Evolutionary conservation across 37 sponge, comb jelly and placozoan genomes (phyloP).

Genomic region (Axinella damicornis): DNA sequence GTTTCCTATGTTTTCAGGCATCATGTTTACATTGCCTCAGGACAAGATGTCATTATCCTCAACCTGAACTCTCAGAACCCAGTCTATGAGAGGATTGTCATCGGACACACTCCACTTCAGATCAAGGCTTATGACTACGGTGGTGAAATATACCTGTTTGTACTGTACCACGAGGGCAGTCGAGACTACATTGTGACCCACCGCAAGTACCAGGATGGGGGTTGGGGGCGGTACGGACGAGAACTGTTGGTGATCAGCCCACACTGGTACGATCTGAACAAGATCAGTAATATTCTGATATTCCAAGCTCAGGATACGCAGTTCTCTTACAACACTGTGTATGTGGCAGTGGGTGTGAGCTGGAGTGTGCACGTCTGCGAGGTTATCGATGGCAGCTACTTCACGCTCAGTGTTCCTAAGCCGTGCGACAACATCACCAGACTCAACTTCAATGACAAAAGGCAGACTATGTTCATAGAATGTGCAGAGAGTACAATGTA

Average conservation of each 20-base stretch:
- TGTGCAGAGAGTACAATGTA: not conserved
- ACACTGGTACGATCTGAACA: not conserved
- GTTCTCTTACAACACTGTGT: not conserved
- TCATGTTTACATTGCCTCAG: not conserved
- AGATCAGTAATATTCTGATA: not conserved
- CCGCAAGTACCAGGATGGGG: not conserved
- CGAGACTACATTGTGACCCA: not conserved
- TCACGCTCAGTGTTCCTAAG: not conserved
- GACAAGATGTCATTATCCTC: not conserved
- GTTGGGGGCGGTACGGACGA: not conserved
- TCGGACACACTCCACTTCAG: not conserved
- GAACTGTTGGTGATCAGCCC: conserved; percentile 1
- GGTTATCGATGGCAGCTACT: not conserved
- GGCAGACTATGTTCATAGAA: conserved; percentile 3
- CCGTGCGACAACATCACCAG: not conserved
- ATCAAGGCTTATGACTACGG: not conserved
- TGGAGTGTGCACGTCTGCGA: not conserved
- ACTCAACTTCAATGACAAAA: not conserved
- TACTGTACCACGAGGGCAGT: not conserved
- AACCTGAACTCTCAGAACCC: not conserved
- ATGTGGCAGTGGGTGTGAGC: not conserved
- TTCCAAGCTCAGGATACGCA: not conserved
- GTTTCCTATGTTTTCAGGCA: not conserved
- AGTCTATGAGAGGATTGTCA: not conserved
- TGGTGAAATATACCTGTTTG: not conserved